Conservation (phyloP, 2,113 vertebrate species). For the Grammatotria lemairii region DNA sequence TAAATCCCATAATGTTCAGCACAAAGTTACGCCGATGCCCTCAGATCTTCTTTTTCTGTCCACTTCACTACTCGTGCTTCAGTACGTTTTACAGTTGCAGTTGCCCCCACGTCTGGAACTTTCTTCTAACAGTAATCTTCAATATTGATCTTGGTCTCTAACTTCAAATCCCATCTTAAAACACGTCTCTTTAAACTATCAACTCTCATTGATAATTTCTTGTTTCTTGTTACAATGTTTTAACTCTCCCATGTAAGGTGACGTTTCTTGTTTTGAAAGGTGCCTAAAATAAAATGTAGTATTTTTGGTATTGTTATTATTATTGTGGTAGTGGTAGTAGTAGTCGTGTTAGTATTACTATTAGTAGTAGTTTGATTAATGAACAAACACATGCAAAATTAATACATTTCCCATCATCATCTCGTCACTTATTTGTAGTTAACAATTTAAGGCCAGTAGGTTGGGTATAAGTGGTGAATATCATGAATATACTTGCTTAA, state of each 20-base stretch:
- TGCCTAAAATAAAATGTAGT: no score
- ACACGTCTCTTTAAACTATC: not conserved
- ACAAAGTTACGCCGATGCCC: no score
- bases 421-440: not conserved
- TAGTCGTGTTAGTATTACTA: not conserved
- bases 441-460: no score
- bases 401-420: not conserved
- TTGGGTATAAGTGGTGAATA: not conserved
- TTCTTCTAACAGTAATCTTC: not conserved
- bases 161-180: not conserved
- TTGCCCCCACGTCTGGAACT: fast-evolving
- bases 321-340: no score
- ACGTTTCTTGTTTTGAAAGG: no score
- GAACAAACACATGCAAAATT: not conserved
- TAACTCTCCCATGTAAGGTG: no score
- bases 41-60: not conserved
- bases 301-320: no score
- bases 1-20: no score
- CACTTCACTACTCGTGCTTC: not conserved
- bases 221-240: no score
- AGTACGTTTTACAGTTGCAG: not conserved
- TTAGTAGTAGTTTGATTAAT: not conserved
- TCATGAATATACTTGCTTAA: not conserved
- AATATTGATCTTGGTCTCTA: not conserved
- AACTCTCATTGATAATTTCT: no score